Evolutionary conservation across 2,797 vertebrate genomes (phyloP).

Genomic region (Rhinophrynus dorsalis): DNA sequence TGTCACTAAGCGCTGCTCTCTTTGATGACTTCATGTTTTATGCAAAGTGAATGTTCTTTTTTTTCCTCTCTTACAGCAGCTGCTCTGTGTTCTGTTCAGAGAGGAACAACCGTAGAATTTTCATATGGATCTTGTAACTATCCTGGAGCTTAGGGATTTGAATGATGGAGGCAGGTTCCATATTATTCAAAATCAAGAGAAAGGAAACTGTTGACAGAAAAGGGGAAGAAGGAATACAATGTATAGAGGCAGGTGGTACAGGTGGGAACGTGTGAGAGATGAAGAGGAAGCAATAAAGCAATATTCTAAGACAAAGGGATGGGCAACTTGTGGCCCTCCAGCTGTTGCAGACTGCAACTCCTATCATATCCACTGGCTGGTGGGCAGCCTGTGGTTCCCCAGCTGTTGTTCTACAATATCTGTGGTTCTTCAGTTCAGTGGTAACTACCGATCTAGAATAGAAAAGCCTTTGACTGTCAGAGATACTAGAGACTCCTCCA

Average conservation of each 20-base stretch:
- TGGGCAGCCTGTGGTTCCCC: too few species aligned
- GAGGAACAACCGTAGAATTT: conserved; percentile 23
- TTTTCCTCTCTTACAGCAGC: conserved; percentile 25
- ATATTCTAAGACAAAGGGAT: too few species aligned
- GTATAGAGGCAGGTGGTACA: conserved; percentile 7
- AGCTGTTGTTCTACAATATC: too few species aligned
- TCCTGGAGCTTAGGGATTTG: conserved; percentile 24
- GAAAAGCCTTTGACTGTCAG: too few species aligned
- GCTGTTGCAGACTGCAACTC: too few species aligned
- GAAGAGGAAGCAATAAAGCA: neutral
- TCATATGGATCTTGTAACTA: conserved; percentile 17
- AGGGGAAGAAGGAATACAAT: conserved; percentile 33
- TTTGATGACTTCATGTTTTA: conserved; percentile 1
- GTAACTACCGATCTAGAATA: too few species aligned
- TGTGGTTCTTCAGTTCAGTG: too few species aligned
- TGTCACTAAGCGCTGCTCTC: too few species aligned
- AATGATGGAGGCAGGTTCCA: conserved; percentile 11
- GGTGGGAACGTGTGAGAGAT: neutral
- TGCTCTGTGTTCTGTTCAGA: neutral
- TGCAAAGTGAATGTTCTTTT: conserved; percentile 24
- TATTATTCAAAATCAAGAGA: conserved; percentile 40
- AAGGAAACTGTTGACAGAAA: conserved; percentile 36
- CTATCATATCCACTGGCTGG: too few species aligned
- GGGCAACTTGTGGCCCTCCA: too few species aligned
- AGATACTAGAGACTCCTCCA: too few species aligned